Percentiles rank a stretch among this genome's conserved stretches.
phyloP scores from a whole-genome alignment of 2,797 vertebrate species.

The Pseudochirops cupreus region DNA sequence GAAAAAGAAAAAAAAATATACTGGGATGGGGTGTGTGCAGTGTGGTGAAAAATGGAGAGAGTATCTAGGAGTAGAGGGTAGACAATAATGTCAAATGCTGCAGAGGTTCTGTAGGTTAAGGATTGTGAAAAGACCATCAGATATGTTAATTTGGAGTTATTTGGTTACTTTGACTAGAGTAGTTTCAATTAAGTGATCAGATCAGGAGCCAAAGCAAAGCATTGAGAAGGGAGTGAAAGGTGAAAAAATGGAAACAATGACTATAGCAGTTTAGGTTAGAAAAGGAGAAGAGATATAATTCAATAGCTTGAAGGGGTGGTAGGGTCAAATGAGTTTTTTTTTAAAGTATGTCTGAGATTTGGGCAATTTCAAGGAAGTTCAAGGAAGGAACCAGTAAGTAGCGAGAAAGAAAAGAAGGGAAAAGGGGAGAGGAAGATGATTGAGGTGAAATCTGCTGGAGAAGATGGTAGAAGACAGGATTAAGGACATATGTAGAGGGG shows the following conservation, averaged over 20 bases:
- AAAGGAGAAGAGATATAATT: not conserved
- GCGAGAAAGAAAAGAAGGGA: too few species aligned
- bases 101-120: not conserved
- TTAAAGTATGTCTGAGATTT: not conserved
- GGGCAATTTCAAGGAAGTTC: too few species aligned
- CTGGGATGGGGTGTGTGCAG: too few species aligned
- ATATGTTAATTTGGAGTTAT: not conserved
- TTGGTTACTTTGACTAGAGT: not conserved
- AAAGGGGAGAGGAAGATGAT: not conserved
- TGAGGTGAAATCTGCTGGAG: not conserved
- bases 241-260: not conserved
- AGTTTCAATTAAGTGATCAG: not conserved
- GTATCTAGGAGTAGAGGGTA: not conserved
- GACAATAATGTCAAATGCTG: not conserved
- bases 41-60: not conserved
- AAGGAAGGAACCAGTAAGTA: too few species aligned
- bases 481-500: not conserved
- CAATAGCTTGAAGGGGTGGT: not conserved
- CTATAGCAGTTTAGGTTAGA: not conserved
- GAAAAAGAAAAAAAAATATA: too few species aligned
- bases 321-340: not conserved
- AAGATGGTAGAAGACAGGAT: not conserved
- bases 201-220: not conserved
- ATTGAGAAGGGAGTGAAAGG: not conserved
- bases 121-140: not conserved